A percentile compares a stretch with the other conserved stretches of the same genome.
Conservation (phyloP, 1,140 invertebrate species). For the Meloidogyne floridensis region DNA sequence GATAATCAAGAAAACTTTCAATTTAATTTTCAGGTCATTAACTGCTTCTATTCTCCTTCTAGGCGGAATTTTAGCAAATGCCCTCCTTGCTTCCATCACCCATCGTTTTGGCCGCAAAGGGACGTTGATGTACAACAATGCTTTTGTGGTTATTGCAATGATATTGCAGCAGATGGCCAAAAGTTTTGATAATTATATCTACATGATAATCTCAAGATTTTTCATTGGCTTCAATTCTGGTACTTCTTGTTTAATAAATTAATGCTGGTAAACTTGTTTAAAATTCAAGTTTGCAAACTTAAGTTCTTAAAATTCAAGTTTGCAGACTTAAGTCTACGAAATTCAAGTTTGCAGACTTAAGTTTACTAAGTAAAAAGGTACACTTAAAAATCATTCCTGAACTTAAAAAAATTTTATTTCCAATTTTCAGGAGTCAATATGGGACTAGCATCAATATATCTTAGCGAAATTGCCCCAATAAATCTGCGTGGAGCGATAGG, state of each 20-base stretch:
- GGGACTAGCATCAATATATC: not conserved
- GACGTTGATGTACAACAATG: not conserved
- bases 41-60: not conserved
- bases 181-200: not conserved
- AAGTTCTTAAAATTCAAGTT: no score
- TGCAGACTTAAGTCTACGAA: not conserved
- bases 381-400: no score
- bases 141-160: not conserved
- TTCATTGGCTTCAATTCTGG: not conserved
- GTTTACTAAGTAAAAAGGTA: no score
- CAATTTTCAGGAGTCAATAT: not conserved
- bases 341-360: not conserved
- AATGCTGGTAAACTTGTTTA: no score
- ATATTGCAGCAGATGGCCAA: not conserved
- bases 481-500: not conserved
- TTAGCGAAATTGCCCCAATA: not conserved
- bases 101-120: not conserved
- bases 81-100: not conserved
- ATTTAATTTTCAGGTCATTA: not conserved
- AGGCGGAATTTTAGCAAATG: slow-evolving; percentile 1
- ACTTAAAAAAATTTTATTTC: no score
- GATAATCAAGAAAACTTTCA: not conserved
- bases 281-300: no score
- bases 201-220: not conserved
- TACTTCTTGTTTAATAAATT: not conserved